Base-by-base conservation (phyloP, 2,113 vertebrate species). In the Stictonetta naevosa region DNA sequence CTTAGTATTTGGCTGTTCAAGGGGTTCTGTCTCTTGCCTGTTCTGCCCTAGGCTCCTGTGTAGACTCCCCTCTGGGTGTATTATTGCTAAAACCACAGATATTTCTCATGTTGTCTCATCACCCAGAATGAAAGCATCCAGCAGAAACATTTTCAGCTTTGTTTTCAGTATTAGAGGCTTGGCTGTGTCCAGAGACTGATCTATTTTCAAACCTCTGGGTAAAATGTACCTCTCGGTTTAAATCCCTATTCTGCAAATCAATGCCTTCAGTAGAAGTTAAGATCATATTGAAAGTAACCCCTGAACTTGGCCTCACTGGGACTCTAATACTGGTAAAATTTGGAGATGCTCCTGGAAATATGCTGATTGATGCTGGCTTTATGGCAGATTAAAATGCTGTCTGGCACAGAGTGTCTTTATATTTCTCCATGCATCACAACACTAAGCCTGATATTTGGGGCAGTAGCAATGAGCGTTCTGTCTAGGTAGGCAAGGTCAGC, bases 191-290 rank as follows among this genome's bases (percentile, higher is more conserved):
- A 71, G 52, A 81, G 46, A 88, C 46, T 28, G 22, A 75, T 72
- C 64, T 63, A 9, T 59, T 92, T 68, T 60, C 55, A 69, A 83
- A 40, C 18, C 14, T 64, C 87, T 8, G 56, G 53, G 11, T 58
- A 62, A 63, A 63, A 50, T 55, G 16, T 83, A 18, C 10, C 56
- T 92, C 60, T 90, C 38, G 29, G 20, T 87, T 78, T 81, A 86
- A 90, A 78, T 55, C 13, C 9, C 22, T 78, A 0, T 71, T 88
- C 52, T 94, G 60, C 17, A 90, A 81, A 84, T 86, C 4, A 15
- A 52, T 86, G 34, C 15, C n/a, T 92, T 93, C 42, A 55, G 68
- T 78, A 74, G 46, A 92, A 94, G 92, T 88, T 86, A 71, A 67
- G 25, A 23, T 88, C 23, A 55, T 71, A 50, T 77, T 81, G 72